Conservation (phyloP, 1,140 invertebrate species). For the Plodia interpunctella region DNA sequence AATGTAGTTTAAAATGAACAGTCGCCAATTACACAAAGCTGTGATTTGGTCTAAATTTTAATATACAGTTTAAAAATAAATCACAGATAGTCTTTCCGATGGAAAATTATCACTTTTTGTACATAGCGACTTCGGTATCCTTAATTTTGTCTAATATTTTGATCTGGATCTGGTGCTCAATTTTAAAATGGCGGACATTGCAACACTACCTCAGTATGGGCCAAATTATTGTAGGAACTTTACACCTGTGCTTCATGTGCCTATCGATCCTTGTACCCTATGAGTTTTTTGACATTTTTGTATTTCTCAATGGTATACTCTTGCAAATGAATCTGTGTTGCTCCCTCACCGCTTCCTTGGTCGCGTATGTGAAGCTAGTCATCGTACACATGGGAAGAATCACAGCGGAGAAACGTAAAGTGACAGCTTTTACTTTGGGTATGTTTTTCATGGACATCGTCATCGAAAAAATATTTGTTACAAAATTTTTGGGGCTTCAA, state of each 20-base stretch:
- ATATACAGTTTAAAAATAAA: too few species aligned
- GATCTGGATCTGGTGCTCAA: conserved; percentile 20
- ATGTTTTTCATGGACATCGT: conserved; percentile 6
- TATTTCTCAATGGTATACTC: conserved; percentile 8
- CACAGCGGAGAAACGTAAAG: conserved; percentile 25
- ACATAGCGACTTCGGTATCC: not conserved
- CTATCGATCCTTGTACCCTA: not conserved
- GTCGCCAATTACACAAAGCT: too few species aligned
- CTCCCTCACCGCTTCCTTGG: conserved; percentile 27
- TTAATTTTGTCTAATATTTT: not conserved
- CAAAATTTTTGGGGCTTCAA: not conserved
- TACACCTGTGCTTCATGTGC: conserved; percentile 16
- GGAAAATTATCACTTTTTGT: too few species aligned
- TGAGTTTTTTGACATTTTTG: not conserved
- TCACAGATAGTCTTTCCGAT: not conserved
- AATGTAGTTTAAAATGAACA: too few species aligned
- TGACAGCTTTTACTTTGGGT: conserved; percentile 14
- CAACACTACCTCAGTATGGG: conserved; percentile 30
- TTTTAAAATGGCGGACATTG: conserved; percentile 27
- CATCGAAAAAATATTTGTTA: conserved; percentile 8
- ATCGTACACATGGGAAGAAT: conserved; percentile 24
- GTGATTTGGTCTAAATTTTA: too few species aligned
- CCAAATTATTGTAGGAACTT: conserved; percentile 29
- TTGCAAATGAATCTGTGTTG: conserved; percentile 24
- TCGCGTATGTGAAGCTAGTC: conserved; percentile 29